These are phyloP conservation scores for Rhinolophus ferrumequinum DNA, from an alignment of 2,113 vertebrate genomes.

Conservation along the genomic window DNA sequence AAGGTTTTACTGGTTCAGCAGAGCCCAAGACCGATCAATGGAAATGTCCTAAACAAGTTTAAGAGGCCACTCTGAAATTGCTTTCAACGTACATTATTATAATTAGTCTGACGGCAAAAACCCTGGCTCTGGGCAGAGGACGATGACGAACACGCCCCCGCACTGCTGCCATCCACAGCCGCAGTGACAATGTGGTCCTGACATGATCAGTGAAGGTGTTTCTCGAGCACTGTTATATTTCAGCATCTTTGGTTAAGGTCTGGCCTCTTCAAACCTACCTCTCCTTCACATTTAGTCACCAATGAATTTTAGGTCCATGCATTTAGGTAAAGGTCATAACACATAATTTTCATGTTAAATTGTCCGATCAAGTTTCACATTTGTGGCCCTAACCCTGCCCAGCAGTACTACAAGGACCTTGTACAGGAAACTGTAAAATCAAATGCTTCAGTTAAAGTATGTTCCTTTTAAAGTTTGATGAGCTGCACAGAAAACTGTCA, in stretches of 20 bases:
- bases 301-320: neutral
- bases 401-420: neutral
- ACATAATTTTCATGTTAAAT: neutral
- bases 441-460: conserved; percentile 22
- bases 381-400: neutral
- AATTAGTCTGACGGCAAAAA: neutral
- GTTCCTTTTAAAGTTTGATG: neutral
- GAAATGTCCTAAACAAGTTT: conserved; percentile 3
- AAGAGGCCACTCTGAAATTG: conserved; percentile 24
- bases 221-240: neutral
- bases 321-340: neutral
- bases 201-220: neutral
- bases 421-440: neutral
- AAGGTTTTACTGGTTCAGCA: conserved; percentile 24
- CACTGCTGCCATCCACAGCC: neutral
- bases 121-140: neutral
- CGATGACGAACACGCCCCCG: neutral
- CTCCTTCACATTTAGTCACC: conserved; percentile 21
- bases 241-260: conserved; percentile 74
- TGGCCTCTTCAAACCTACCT: conserved; percentile 37
- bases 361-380: conserved; percentile 3
- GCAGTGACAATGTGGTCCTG: fast-evolving
- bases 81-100: neutral
- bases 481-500: conserved; percentile 13
- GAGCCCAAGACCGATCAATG: neutral